phyloP scores from a whole-genome alignment of 2,113 vertebrate species.

The Misgurnus anguillicaudatus region DNA sequence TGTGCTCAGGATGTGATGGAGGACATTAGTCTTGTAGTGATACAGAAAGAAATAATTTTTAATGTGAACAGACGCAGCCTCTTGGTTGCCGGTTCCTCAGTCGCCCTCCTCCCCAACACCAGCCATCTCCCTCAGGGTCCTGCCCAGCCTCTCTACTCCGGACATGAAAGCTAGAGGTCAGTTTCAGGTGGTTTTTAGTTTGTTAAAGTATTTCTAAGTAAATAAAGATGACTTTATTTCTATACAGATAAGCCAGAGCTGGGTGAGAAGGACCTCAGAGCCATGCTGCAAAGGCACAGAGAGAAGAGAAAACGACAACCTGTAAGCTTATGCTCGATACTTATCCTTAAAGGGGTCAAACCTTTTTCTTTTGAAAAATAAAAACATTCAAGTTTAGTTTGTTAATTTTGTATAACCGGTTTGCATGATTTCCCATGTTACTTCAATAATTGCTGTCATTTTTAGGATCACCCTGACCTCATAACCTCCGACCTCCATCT shows the following conservation, averaged over 20 bases:
- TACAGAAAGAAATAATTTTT: background rate
- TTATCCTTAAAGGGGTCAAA: background rate
- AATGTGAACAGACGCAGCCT: slow-evolving; percentile 77
- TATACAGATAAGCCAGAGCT: slow-evolving; percentile 86
- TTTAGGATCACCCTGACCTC: slow-evolving; percentile 93
- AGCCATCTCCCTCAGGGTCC: slow-evolving; percentile 84
- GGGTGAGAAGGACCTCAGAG: slow-evolving; percentile 85
- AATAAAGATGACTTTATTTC: slow-evolving; percentile 40
- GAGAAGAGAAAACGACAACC: slow-evolving; percentile 93
- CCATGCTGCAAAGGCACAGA: slow-evolving; percentile 87
- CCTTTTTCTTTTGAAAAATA: no score
- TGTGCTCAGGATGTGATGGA: background rate
- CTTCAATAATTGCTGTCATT: slow-evolving; percentile 20
- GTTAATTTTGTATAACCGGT: no score
- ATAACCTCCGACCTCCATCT: slow-evolving; percentile 88
- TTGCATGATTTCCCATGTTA: no score
- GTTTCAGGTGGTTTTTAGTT: slow-evolving; percentile 42
- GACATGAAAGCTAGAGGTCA: slow-evolving; percentile 95
- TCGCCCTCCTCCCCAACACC: slow-evolving; percentile 80
- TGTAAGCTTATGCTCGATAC: slow-evolving; percentile 72
- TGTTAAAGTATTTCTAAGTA: background rate
- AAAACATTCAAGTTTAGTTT: no score
- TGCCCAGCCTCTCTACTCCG: slow-evolving; percentile 88
- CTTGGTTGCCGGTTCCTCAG: slow-evolving; percentile 82
- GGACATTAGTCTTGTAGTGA: background rate